Evolutionary conservation across 2,797 vertebrate genomes (phyloP), one percentile per base, ranked within the genome.

Genomic region (Podarcis lilfordi): DNA sequence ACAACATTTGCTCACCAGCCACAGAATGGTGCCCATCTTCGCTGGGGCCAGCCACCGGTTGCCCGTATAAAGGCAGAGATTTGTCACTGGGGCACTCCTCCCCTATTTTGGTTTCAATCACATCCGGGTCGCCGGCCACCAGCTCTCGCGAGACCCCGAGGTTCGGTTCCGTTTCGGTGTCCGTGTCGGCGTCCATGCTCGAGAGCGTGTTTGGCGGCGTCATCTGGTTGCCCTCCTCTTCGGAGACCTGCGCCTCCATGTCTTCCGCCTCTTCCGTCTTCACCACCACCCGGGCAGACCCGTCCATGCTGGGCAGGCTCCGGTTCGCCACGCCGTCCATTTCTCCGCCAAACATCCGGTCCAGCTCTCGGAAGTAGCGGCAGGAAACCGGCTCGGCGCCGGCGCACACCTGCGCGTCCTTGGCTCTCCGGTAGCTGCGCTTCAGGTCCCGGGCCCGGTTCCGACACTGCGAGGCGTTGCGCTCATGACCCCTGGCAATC

Each of bases 161-260:
- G 2, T 82, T 85, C 2, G 71, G 71, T 19, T 89, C 88, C 0
- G 59, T 82, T 75, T 89, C 88, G 0, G 88, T 89, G 21, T 89
- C 88, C 0, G 82, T 85, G 55, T 89, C 88, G 1, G 88, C 78
- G 0, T 89, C 88, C 88, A 89, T 82, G 61, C 88, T 89, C 3
- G 88, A 89, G 61, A 89, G 84, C 2, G 88, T 89, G 84, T 89
- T 86, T 1, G 88, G 88, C 0, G 88, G 88, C 0, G 88, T 89
- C 88, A 89, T 89, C 82, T 86, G 88, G 32, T 89, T 89, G 78
- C 78, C 84, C 40, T 89, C 88, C 82, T 89, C 88, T 59, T 89
- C 88, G 0, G 88, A 89, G 84, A n/a, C 59, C n/a, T 85, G 84
- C 7, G 59, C 84, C 83, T 89, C 88, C 88, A 86, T 43, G 43